Conservation (phyloP, 1,140 invertebrate species). For the Hestina assimilis region DNA sequence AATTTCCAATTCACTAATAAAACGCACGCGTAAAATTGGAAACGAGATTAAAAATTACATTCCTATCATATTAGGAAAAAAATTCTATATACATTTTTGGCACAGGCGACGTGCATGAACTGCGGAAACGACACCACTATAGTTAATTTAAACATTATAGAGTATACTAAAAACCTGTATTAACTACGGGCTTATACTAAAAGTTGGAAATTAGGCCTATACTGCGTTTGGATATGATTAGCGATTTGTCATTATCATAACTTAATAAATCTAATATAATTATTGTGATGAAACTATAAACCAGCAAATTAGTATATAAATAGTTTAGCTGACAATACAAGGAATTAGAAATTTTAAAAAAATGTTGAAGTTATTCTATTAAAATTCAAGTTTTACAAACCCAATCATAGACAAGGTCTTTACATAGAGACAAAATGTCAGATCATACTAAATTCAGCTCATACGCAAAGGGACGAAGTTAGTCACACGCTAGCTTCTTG, state of each 20-base stretch:
- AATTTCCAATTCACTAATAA: conserved; percentile 31
- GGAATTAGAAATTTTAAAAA: no score
- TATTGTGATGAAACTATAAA: no score
- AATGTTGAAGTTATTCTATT: no score
- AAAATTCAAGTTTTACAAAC: no score
- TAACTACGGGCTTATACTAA: conserved; percentile 68
- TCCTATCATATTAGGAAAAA: conserved; percentile 42
- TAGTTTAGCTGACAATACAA: no score
- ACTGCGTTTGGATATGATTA: not conserved
- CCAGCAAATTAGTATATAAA: no score
- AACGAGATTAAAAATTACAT: conserved; percentile 20
- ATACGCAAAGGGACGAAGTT: no score
- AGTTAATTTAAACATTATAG: conserved; percentile 44
- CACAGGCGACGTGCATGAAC: conserved; percentile 65
- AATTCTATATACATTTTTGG: conserved; percentile 74
- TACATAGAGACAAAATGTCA: no score
- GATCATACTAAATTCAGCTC: no score
- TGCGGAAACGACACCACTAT: conserved; percentile 47
- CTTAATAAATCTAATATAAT: not conserved
- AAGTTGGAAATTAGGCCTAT: conserved; percentile 67
- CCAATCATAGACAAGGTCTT: no score
- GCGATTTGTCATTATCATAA: not conserved
- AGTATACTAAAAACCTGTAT: conserved; percentile 65
- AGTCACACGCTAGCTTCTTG: no score
- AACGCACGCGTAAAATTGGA: conserved; percentile 23